Percentiles rank a stretch among this genome's conserved stretches.
These are phyloP conservation scores for Petrocephalus schoutedeni DNA, from an alignment of 2,797 vertebrate genomes.

Conservation along the genomic window DNA sequence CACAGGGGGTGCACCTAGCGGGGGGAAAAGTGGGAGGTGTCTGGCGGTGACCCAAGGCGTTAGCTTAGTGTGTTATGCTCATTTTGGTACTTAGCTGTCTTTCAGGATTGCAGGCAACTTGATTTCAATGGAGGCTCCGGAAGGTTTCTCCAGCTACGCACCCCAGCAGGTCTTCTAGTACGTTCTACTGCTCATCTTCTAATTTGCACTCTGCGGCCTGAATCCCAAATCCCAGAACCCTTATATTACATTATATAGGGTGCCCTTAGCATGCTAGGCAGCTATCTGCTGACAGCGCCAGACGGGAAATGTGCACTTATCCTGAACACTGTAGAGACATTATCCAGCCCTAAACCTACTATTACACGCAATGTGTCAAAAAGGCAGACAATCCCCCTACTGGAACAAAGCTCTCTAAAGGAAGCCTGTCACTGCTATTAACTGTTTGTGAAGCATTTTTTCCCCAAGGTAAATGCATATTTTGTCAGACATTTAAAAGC, in stretches of 20 bases:
- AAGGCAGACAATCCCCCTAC: not conserved
- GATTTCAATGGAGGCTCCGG: not conserved
- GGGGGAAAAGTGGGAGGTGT: not conserved
- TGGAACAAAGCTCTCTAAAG: not conserved
- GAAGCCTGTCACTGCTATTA: not conserved
- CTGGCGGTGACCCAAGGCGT: not conserved
- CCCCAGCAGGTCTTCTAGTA: not conserved
- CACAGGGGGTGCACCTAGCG: not conserved
- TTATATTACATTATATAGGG: not conserved
- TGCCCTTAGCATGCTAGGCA: not conserved
- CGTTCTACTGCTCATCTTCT: not conserved
- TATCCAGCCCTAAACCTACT: not conserved
- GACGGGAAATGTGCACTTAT: not conserved
- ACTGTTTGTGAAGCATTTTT: not conserved
- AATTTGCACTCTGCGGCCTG: not conserved
- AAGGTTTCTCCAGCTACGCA: not conserved
- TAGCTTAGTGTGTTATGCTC: not conserved
- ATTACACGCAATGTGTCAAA: not conserved
- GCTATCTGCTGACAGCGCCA: not conserved
- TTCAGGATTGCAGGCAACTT: not conserved
- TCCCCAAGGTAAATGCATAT: not conserved
- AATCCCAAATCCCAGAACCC: not conserved
- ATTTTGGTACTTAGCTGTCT: not conserved
- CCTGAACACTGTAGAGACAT: not conserved
- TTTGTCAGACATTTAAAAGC: slow-evolving; percentile 8